Conservation (phyloP, 2,797 vertebrate species). For the Danionella dracula region DNA sequence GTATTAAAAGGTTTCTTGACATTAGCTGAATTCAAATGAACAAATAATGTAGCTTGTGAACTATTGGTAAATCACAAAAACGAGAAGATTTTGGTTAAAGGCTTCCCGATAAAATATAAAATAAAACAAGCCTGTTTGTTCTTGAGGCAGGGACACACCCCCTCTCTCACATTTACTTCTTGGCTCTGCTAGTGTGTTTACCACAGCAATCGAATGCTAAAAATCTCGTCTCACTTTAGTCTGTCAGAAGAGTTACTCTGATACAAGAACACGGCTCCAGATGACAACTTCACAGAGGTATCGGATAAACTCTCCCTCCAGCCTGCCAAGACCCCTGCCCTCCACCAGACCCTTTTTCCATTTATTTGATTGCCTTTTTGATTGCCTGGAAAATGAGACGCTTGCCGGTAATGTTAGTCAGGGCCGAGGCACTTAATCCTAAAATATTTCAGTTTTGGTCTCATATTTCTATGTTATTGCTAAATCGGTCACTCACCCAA, state of each 20-base stretch:
- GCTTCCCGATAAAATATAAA: slow-evolving; percentile 28
- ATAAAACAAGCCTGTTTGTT: not conserved
- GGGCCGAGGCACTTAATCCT: slow-evolving; percentile 70
- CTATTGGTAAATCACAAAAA: too few species aligned
- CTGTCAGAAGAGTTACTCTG: slow-evolving; percentile 42
- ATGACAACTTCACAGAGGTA: slow-evolving; percentile 53
- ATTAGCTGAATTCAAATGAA: too few species aligned
- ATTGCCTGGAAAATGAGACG: slow-evolving; percentile 51
- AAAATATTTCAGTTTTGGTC: slow-evolving; percentile 75
- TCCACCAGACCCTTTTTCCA: slow-evolving; percentile 49
- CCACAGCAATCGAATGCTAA: slow-evolving; percentile 45
- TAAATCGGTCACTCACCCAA: slow-evolving; percentile 69
- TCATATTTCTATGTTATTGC: slow-evolving; percentile 75
- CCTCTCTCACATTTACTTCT: slow-evolving; percentile 6
- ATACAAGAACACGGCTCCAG: slow-evolving; percentile 37
- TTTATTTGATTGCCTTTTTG: slow-evolving; percentile 63
- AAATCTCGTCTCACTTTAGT: slow-evolving; percentile 47
- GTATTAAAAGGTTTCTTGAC: too few species aligned
- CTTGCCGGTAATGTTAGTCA: slow-evolving; percentile 57
- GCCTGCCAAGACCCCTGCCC: slow-evolving; percentile 47
- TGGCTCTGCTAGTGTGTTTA: slow-evolving; percentile 38
- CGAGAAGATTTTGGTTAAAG: slow-evolving; percentile 54
- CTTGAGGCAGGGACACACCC: slow-evolving; percentile 4
- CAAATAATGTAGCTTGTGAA: too few species aligned
- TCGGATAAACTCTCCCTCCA: slow-evolving; percentile 50